These are phyloP conservation scores for Paramuricea clavata DNA, from an alignment of 92 coral and sea anemone species.

Conservation along the genomic window DNA sequence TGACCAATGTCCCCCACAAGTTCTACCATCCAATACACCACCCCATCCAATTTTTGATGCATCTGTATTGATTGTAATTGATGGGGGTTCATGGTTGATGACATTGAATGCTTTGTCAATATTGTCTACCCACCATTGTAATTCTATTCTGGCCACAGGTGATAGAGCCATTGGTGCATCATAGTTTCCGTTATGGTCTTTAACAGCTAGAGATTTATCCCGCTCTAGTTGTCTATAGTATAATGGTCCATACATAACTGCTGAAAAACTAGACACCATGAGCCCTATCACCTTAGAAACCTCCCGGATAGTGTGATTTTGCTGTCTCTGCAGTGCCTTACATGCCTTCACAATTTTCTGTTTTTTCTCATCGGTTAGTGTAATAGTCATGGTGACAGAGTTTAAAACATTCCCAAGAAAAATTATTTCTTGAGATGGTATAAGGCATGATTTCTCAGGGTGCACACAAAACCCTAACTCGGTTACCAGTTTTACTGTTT, in stretches of 20 bases:
- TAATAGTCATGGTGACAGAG: conserved; percentile 2
- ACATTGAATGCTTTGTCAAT: not conserved
- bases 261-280: not conserved
- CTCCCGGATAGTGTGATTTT: not conserved
- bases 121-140: not conserved
- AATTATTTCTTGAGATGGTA: conserved; percentile 1
- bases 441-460: not conserved
- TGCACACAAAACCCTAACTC: conserved; percentile 1
- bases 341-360: not conserved
- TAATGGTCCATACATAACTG: conserved; percentile 5
- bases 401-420: not conserved
- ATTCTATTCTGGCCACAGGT: not conserved
- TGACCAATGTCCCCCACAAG: conserved; percentile 4
- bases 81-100: not conserved
- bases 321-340: not conserved
- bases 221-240: not conserved
- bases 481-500: conserved; percentile 2
- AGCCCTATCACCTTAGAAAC: conserved; percentile 3
- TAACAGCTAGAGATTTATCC: not conserved
- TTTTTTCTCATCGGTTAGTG: not conserved
- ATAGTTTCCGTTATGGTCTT: not conserved
- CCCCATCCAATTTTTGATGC: conserved; percentile 15
- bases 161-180: not conserved
- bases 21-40: not conserved
- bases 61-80: not conserved